Evolutionary conservation across 2,888 invertebrate genomes (phyloP).

Genomic region (Catocala sponsa): DNA sequence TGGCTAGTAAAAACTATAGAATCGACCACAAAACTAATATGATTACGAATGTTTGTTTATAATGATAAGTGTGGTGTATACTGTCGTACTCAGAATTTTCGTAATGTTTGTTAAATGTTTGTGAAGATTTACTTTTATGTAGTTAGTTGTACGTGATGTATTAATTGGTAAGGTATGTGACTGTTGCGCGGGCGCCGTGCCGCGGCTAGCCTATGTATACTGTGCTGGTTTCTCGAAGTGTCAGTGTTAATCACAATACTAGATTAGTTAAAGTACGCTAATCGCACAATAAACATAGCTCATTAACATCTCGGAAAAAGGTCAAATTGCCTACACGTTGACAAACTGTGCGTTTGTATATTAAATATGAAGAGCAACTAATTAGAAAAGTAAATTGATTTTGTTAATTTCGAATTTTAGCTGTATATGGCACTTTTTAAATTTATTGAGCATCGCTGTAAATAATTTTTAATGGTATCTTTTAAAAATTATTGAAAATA

Average conservation of each 20-base stretch:
- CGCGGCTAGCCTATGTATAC: constrained; percentile 43
- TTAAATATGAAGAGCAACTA: constrained; percentile 9
- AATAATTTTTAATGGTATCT: too few species aligned
- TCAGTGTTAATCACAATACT: constrained; percentile 54
- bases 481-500: too few species aligned
- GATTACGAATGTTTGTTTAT: constrained; percentile 54
- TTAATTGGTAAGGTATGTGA: constrained; percentile 63
- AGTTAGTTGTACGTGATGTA: constrained; percentile 63
- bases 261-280: constrained; percentile 60
- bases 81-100: constrained; percentile 43
- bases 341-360: constrained; percentile 31
- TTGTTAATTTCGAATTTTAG: not conserved
- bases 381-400: not conserved
- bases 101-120: constrained; percentile 52
- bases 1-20: constrained; percentile 63
- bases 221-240: constrained; percentile 43
- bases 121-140: constrained; percentile 62
- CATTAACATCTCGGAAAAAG: constrained; percentile 59
- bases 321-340: constrained; percentile 45
- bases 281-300: constrained; percentile 56
- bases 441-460: too few species aligned
- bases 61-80: constrained; percentile 46
- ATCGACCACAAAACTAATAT: constrained; percentile 59
- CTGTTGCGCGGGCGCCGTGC: constrained; percentile 56
- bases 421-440: not conserved